These are phyloP conservation scores for Hydrozoanthus tunicans DNA, from an alignment of 64 coral and sea anemone species.

Conservation along the genomic window DNA sequence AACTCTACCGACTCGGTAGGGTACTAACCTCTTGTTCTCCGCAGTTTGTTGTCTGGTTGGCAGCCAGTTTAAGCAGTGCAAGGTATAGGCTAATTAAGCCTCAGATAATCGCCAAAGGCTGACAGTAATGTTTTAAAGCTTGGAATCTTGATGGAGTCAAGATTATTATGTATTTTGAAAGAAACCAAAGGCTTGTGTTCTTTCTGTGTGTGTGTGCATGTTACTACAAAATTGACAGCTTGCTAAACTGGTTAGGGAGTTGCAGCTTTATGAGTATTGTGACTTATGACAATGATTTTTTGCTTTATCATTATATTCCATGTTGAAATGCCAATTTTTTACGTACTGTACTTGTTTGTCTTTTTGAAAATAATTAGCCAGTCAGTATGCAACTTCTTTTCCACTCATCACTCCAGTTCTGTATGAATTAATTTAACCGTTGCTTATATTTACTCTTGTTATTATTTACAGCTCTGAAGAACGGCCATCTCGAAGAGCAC, in stretches of 20 bases:
- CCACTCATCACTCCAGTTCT: background rate
- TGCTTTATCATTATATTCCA: background rate
- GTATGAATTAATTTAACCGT: background rate
- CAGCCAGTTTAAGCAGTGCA: background rate
- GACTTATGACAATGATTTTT: background rate
- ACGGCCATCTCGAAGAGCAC: background rate
- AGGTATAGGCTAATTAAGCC: no score
- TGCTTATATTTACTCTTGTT: background rate
- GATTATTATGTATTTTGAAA: no score
- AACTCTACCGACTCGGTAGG: background rate
- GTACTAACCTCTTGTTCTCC: slow-evolving; percentile 11
- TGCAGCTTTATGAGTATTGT: background rate
- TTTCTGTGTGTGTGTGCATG: no score
- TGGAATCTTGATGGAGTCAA: no score
- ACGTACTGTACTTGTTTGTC: no score
- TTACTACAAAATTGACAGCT: background rate
- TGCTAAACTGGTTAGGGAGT: no score
- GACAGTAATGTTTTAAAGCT: no score
- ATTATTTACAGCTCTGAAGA: slow-evolving; percentile 32
- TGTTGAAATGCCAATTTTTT: background rate
- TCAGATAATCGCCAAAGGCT: no score
- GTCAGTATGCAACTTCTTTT: no score
- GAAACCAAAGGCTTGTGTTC: no score
- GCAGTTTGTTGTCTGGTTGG: background rate
- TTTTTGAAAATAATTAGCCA: no score